Conservation (phyloP, 2,888 invertebrate species). For the Nomada flava region DNA sequence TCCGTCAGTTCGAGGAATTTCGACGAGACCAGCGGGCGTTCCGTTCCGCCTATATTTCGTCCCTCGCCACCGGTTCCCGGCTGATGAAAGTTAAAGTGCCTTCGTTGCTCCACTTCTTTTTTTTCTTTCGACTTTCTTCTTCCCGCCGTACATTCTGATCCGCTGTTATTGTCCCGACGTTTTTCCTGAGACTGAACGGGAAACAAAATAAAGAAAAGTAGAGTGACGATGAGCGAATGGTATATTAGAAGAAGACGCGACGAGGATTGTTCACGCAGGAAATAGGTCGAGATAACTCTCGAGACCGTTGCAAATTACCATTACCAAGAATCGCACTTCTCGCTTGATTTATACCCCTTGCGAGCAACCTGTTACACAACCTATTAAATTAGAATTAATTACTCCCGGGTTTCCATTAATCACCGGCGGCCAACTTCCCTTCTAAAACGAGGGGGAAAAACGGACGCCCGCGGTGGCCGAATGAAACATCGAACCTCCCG, state of each 20-base stretch:
- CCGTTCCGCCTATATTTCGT: neutral
- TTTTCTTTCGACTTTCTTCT: neutral
- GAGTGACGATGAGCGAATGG: too few relatives aligned
- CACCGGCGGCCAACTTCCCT: neutral
- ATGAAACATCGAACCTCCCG: neutral
- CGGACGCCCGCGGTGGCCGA: neutral
- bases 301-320: neutral
- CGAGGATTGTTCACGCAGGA: too few relatives aligned
- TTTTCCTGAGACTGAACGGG: too few relatives aligned
- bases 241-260: too few relatives aligned
- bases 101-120: conserved; percentile 3
- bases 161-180: too few relatives aligned
- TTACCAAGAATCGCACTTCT: neutral
- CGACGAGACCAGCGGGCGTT: conserved; percentile 14
- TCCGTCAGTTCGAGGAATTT: conserved; percentile 41
- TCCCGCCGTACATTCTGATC: too few relatives aligned
- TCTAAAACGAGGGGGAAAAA: neutral
- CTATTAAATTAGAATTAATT: conserved; percentile 28
- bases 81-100: neutral
- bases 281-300: too few relatives aligned
- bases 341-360: conserved; percentile 17
- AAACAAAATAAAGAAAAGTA: too few relatives aligned
- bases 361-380: conserved; percentile 27
- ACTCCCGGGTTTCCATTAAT: conserved; percentile 10
- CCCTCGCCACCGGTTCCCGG: neutral